Base-by-base conservation (phyloP, 2,888 invertebrate species). In the Archips crataeganus region DNA sequence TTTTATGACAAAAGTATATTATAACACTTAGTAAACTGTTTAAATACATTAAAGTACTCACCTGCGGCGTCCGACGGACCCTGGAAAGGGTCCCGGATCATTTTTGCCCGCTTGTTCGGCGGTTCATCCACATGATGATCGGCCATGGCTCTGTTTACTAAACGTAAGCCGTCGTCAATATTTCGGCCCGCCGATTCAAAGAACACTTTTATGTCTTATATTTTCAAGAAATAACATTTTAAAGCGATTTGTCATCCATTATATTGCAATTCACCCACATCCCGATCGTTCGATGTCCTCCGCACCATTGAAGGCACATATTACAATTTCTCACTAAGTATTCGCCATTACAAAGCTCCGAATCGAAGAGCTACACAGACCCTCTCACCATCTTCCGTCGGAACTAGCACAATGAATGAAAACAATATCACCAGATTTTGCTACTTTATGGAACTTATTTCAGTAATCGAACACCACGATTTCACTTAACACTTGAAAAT, bases 51-150 rank as follows among this genome's bases (percentile, higher is more conserved):
- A 89, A 89, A 88, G 86, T 88, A 94, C 96, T 96, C 94, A 97
- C 97, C 97, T 91, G 97, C 96, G 85, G 97, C 95, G 92, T 97
- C 97, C 83, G 97, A 96, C 85, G 97, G 96, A 90, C 97, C 96
- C 95, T 97, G 97, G 93, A 97, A 97, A 90, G 97, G 96, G 95
- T 97, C 97, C 89, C 95, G 95, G 93, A 98, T 96, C 95, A 98
- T 97, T 95, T 98, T 98, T 91, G 97, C 97, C 96, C 98, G 97
- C 97, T 99, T 98, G 92, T 97, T 98, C 94, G 98, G 98, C 96
- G 98, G 98, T 95, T 98, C 98, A 95, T 98, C 98, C 95, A 96
- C 97, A 93, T 98, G 96, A 95, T 98, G 98, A 96, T 98, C 98
- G 95, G 98, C 98, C 98, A 98, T 98, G 95, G 95, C 95, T 95